Evolutionary conservation across 2,797 vertebrate genomes (phyloP).

Genomic region (Oceanodroma leucorhoa): DNA sequence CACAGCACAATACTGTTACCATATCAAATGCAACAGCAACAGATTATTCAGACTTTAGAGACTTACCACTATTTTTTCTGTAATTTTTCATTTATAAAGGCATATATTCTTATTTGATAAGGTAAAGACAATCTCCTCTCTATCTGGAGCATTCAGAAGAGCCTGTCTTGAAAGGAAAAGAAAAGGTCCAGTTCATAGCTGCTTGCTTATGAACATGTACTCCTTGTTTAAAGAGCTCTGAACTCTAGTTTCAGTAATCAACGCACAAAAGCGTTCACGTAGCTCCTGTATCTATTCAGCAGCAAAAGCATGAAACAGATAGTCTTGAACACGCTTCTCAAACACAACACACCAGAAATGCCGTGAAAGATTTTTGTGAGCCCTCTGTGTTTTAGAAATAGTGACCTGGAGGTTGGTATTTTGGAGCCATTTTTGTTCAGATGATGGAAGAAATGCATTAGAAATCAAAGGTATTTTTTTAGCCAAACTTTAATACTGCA

Average conservation of each 20-base stretch:
- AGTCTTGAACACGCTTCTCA: not conserved
- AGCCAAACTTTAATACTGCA: not conserved
- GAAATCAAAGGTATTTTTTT: not conserved
- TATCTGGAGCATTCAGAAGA: slow-evolving; percentile 4
- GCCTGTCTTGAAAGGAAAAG: not conserved
- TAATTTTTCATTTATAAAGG: slow-evolving; percentile 8
- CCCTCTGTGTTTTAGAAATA: not conserved
- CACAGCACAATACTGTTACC: not conserved
- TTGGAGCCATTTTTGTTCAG: not conserved
- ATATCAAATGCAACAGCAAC: not conserved
- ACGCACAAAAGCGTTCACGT: not conserved
- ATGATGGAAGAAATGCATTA: not conserved
- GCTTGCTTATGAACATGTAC: not conserved
- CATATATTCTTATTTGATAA: not conserved
- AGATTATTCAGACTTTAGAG: not conserved
- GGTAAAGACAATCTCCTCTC: not conserved
- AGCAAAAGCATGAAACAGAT: not conserved
- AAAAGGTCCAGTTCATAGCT: not conserved
- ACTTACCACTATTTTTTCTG: slow-evolving; percentile 8
- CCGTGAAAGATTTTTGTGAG: not conserved
- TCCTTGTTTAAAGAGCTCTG: not conserved
- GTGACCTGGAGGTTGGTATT: not conserved
- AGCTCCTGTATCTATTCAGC: not conserved
- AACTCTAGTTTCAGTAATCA: not conserved
- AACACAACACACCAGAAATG: not conserved